phyloP scores from a whole-genome alignment of 2,797 vertebrate species.

The Clarias platycephalus region DNA sequence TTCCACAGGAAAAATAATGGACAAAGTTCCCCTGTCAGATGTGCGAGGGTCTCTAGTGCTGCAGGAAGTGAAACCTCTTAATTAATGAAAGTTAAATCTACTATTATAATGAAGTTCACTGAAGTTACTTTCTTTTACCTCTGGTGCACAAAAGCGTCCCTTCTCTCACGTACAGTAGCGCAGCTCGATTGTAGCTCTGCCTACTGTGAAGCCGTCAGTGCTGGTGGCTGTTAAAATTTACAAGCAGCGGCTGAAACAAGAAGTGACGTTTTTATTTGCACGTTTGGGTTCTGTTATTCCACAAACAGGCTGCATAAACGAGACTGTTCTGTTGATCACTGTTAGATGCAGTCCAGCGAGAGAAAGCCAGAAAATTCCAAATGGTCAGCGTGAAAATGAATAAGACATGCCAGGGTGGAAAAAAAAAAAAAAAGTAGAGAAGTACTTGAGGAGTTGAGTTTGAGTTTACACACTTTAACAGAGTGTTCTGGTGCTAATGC shows the following conservation, averaged over 20 bases:
- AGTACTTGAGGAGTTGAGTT: slow-evolving; percentile 41
- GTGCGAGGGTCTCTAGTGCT: neutral
- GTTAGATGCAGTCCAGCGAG: neutral
- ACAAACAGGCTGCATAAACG: neutral
- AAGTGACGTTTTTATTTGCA: slow-evolving; percentile 31
- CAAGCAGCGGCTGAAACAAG: slow-evolving; percentile 2
- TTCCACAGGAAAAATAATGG: neutral
- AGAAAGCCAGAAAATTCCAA: neutral
- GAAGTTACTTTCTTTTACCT: neutral
- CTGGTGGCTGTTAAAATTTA: slow-evolving; percentile 29
- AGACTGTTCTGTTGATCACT: neutral
- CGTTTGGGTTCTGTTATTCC: slow-evolving; percentile 12
- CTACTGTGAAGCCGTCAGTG: slow-evolving; percentile 30
- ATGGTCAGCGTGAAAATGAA: neutral
- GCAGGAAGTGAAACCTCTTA: neutral
- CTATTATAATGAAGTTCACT: neutral
- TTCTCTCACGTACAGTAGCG: slow-evolving; percentile 20
- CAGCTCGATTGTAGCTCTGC: slow-evolving; percentile 31
- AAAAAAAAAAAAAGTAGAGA: slow-evolving; percentile 10
- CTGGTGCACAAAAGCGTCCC: slow-evolving; percentile 7
- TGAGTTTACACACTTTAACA: slow-evolving; percentile 59
- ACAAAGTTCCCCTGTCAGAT: neutral
- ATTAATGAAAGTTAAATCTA: neutral
- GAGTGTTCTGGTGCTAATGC: slow-evolving; percentile 48
- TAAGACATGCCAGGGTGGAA: neutral